Evolutionary conservation across 2,888 invertebrate species (phyloP), one percentile per base, ranked within the genome.

Genomic region (Neoaliturus tenellus): DNA sequence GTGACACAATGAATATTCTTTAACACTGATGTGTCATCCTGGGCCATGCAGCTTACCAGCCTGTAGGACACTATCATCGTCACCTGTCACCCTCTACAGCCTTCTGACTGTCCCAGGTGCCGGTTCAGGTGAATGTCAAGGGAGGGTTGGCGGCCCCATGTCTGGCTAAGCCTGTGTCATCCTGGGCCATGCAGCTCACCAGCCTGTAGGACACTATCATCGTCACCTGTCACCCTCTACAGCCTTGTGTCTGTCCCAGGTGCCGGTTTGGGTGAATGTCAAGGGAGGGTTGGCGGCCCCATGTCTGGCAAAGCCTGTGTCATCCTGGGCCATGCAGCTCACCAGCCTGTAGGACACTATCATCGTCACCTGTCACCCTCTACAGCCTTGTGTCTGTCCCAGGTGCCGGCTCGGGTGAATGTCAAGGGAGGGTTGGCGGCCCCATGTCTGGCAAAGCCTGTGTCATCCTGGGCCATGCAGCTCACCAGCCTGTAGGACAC

Each of bases 361-460:
- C n/a, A n/a, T n/a, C n/a, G n/a, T n/a, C n/a, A n/a, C n/a, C n/a
- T n/a, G n/a, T n/a, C n/a, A n/a, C n/a, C n/a, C n/a, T n/a, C n/a
- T n/a, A n/a, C n/a, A n/a, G n/a, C n/a, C n/a, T n/a, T n/a, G n/a
- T n/a, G n/a, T n/a, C n/a, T n/a, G n/a, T 35, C 35, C 8, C 44
- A 73, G 73, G 73, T 73, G 5, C 73, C 73, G 6, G 44, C 44
- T 1, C 73, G 23, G 17, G 1, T 73, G 25, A 73, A 73, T 23
- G 44, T 28, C 23, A 41, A 20, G 10, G 41, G 44, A 44, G 73
- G 44, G 4, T n/a, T 14, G 12, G 23, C 39, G 6, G n/a, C 73
- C 4, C 73, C 73, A 8, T 73, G 73, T 25, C 10, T 73, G 5
- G 73, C 44, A 3, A n/a, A 44, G 17, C 73, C 73, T n/a, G n/a